Base-by-base conservation (phyloP, 1,140 invertebrate species). In the Dreissena rostriformis region DNA sequence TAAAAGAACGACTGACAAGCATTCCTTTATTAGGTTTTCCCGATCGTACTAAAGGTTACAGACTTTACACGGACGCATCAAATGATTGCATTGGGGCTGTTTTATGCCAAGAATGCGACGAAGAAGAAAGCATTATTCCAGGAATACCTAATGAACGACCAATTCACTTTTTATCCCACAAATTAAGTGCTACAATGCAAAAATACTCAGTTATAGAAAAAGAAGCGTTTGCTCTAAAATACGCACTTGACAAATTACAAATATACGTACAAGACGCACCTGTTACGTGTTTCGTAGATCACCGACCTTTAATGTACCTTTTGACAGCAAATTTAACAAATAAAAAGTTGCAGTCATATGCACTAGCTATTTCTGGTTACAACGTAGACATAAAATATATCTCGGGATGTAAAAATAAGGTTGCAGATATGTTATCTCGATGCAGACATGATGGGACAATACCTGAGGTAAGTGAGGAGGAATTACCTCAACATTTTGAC, bases 251-350 rank as follows among this genome's bases (percentile, higher is more conserved):
- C 12, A 63, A 51, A 79, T 86, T 91, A 24, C 17, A 87, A n/a
- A 65, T 75, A n/a, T 91, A 87, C 84, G 26, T 91, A 11, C 88
- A 89, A 52, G 79, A 86, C 11, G 53, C 82, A 4, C n/a, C 81
- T 19, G 88, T 90, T 24, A 72, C 19, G 0, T 73, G 91, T 0
- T 51, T 65, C n/a, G 88, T 77, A 0, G 88, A 92, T 49, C 88
- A 92, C 55, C 77, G 86, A 66, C 84, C 86, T 6, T 75, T 90
- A 22, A 79, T 68, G 57, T 88, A 77, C 66, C 49, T 89, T 0
- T 52, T 86, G 51, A 51, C 84, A 24, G 68, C 72, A 52, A 70
- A 68, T n/a, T 76, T 85, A 52, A 51, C 76, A 71, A 89, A 88
- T 68, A 83, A 76, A 57, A 87, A 89, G 51, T 68, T 88, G 10